A percentile compares a stretch with the other conserved stretches of the same genome.
phyloP scores from a whole-genome alignment of 2,113 vertebrate genomes.

The Antennarius striatus region DNA sequence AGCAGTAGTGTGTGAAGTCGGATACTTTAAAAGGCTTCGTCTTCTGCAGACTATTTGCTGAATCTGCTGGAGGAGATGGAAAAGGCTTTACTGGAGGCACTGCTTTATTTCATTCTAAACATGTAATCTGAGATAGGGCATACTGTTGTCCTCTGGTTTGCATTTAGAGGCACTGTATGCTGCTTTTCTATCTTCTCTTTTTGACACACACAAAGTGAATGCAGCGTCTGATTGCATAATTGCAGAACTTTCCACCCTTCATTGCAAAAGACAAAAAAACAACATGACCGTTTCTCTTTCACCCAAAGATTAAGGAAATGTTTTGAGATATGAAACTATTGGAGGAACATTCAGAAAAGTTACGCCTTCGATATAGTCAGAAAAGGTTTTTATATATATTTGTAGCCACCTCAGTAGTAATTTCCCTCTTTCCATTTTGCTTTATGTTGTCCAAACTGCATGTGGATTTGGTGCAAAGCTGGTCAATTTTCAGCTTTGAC shows the following conservation, averaged over 20 bases:
- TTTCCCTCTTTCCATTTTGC: too few species aligned
- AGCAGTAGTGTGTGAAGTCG: not conserved
- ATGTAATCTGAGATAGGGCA: slow-evolving; percentile 38
- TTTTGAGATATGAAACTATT: not conserved
- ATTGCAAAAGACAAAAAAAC: slow-evolving; percentile 22
- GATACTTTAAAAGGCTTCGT: slow-evolving; percentile 6
- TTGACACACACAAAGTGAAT: slow-evolving; percentile 28
- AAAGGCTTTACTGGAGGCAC: slow-evolving; percentile 19
- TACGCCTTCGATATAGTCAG: too few species aligned
- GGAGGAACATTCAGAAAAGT: not conserved
- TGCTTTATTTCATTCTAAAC: slow-evolving; percentile 26
- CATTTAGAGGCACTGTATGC: slow-evolving; percentile 23
- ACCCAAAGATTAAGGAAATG: not conserved
- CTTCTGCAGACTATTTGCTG: slow-evolving; percentile 22
- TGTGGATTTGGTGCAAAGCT: too few species aligned
- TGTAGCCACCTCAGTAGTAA: not conserved
- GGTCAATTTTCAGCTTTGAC: too few species aligned
- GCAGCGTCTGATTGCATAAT: slow-evolving; percentile 30
- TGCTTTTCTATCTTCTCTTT: slow-evolving; percentile 7
- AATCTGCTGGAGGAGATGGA: slow-evolving; percentile 23
- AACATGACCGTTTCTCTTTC: not conserved
- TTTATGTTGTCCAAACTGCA: too few species aligned
- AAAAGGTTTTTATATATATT: not conserved
- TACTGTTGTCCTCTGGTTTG: slow-evolving; percentile 44
- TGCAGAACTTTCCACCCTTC: slow-evolving; percentile 33